Percentiles rank a stretch among this genome's conserved stretches.
Evolutionary conservation across 2,888 invertebrate genomes (phyloP).

Genomic region (Spisula subtruncata): DNA sequence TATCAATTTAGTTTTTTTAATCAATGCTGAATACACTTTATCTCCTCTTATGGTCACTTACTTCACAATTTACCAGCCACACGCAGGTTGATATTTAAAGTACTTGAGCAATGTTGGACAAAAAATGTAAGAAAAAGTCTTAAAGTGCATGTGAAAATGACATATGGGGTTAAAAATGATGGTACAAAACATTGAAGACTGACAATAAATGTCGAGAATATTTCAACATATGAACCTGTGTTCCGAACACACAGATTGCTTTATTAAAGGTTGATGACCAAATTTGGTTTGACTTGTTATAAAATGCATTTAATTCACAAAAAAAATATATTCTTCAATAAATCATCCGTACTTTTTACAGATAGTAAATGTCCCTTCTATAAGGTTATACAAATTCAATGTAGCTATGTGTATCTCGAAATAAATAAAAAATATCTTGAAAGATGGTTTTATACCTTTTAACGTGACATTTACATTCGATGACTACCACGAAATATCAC

Average conservation of each 20-base stretch:
- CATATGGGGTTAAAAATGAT: neutral
- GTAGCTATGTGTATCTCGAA: no score
- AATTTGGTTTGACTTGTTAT: neutral
- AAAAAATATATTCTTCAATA: no score
- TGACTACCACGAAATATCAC: neutral
- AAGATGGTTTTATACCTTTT: neutral
- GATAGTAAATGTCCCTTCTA: neutral
- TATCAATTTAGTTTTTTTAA: neutral
- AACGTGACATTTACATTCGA: neutral
- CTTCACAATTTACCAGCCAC: neutral
- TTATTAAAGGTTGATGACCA: neutral
- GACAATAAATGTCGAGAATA: neutral
- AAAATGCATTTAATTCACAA: neutral
- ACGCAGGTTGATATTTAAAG: neutral
- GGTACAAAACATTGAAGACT: neutral
- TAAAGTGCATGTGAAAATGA: constrained; percentile 2
- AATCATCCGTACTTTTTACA: neutral
- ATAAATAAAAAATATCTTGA: no score
- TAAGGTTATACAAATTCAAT: no score
- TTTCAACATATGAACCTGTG: neutral
- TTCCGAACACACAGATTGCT: constrained; percentile 7
- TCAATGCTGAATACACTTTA: neutral
- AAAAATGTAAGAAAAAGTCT: neutral
- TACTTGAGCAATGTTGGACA: neutral
- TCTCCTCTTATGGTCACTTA: neutral